Conservation (phyloP, 1,140 invertebrate genomes). For the Gonioctena quinquepunctata region DNA sequence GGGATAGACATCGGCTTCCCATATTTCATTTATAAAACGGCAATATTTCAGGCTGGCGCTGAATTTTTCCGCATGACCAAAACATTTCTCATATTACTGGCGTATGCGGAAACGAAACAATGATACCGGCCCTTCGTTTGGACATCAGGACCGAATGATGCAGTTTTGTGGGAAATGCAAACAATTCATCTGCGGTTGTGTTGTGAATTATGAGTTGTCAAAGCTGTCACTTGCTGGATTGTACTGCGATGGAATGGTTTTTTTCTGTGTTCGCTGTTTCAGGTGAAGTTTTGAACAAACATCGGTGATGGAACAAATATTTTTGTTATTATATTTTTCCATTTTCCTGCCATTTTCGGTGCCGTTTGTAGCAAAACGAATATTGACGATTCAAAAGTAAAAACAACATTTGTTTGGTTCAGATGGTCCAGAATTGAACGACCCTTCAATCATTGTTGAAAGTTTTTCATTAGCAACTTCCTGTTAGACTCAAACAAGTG, state of each 20-base stretch:
- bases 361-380: too few relatives aligned
- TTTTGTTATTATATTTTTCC: too few relatives aligned
- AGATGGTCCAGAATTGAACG: too few relatives aligned
- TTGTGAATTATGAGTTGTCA: constrained; percentile 1
- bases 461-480: too few relatives aligned
- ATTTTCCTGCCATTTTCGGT: too few relatives aligned
- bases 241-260: not conserved
- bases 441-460: too few relatives aligned
- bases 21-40: not conserved
- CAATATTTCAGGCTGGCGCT: constrained; percentile 1
- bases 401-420: too few relatives aligned
- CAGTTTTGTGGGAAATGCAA: constrained; percentile 8
- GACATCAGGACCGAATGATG: not conserved
- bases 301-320: too few relatives aligned
- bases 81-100: not conserved
- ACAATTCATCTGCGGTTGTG: constrained; percentile 6
- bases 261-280: too few relatives aligned
- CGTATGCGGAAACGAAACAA: not conserved
- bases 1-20: not conserved
- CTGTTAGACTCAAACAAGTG: too few relatives aligned
- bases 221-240: not conserved
- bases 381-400: too few relatives aligned
- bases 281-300: too few relatives aligned
- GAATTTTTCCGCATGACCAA: not conserved
- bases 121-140: not conserved